Evolutionary conservation across 2,113 vertebrate species (phyloP).

Genomic region (Ammodytes marinus): DNA sequence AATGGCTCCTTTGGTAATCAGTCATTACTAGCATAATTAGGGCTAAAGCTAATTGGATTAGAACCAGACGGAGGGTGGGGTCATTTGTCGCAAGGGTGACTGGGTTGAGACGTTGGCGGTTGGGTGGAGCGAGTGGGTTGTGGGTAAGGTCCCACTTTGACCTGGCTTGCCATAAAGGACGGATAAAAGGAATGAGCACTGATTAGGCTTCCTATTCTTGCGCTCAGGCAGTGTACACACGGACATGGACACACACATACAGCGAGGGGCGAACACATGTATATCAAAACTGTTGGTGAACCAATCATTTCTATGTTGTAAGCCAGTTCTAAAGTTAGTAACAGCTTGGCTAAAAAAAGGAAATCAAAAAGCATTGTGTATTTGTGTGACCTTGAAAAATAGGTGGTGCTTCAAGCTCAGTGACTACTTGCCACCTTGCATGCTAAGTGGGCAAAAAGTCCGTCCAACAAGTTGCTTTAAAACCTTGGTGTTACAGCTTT

Average conservation of each 20-base stretch:
- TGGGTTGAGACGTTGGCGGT: conserved; percentile 7
- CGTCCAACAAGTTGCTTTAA: too few species aligned
- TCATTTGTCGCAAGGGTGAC: conserved; percentile 59
- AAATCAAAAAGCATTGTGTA: background rate
- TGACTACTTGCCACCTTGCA: background rate
- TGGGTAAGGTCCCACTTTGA: conserved; percentile 39
- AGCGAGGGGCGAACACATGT: too few species aligned
- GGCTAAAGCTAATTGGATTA: conserved; percentile 80
- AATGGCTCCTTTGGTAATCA: conserved; percentile 73
- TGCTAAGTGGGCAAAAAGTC: too few species aligned
- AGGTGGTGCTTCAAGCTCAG: background rate
- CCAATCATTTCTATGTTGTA: background rate
- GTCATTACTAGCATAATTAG: conserved; percentile 78
- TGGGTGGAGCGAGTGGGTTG: conserved; percentile 6
- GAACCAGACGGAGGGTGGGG: conserved; percentile 46
- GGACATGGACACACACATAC: background rate
- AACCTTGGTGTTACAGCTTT: too few species aligned
- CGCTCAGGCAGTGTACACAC: too few species aligned
- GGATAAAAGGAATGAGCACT: conserved; percentile 13
- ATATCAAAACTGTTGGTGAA: background rate
- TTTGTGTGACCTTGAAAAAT: background rate
- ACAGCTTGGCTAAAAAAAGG: background rate
- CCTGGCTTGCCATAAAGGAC: conserved; percentile 8
- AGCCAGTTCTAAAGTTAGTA: background rate
- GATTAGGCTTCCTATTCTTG: conserved; percentile 1